Evolutionary conservation across 2,113 vertebrate species (phyloP), one percentile per base, ranked within the genome.

Genomic region (Toxostoma redivivum): DNA sequence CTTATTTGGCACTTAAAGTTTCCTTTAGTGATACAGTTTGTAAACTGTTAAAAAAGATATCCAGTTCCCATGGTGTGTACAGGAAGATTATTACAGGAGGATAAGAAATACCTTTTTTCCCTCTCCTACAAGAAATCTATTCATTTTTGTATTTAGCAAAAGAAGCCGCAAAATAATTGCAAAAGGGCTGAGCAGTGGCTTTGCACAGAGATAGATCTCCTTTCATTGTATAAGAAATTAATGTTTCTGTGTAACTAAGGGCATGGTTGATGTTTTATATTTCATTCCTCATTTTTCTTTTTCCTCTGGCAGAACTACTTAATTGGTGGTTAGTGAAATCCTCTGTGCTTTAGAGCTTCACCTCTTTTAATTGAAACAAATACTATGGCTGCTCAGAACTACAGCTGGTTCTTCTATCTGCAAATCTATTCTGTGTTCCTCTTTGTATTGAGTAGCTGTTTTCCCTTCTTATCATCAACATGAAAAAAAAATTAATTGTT

Each of bases 281-380:
- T 78, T 94, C 56, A 65, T 67, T 79, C 33, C 48, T 76, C 69
- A 42, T 95, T 95, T 91, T 92, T 15, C n/a, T 81, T 86, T 92
- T 78, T 76, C 72, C 40, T 76, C 48, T 76, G 28, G 83, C 69
- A 92, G 65, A 88, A 76, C 40, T 76, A 13, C 94, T 87, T 95
- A 87, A 91, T 65, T 91, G 66, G 47, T 53, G 31, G 60, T 94
- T 91, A 79, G 86, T 84, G 65, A 86, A 89, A 76, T n/a, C 65
- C 70, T 70, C 58, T 56, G 33, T 6, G 9, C n/a, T 84, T 89
- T 35, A 53, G 66, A 82, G 77, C 44, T 42, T 92, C 50, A 64
- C 24, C 35, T 71, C 35, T 76, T 84, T 62, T 92, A 81, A 92
- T 42, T 95, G 88, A 79, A 95, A 56, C 23, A 66, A 76, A 60